Evolutionary conservation across 2,113 vertebrate genomes (phyloP).

Genomic region (Rhombomys opimus): DNA sequence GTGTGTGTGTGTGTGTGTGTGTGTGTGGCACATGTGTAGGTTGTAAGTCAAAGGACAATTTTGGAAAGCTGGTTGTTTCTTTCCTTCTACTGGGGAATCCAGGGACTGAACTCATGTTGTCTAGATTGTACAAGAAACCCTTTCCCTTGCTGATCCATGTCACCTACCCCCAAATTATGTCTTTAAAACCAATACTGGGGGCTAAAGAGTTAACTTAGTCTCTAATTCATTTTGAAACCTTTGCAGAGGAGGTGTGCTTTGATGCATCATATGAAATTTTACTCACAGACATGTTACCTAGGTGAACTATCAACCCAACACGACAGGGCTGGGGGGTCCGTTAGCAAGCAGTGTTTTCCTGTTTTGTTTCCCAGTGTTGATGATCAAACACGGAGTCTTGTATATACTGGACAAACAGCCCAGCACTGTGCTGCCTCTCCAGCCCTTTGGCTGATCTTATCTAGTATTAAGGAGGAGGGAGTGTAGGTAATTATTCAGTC

Average conservation of each 20-base stretch:
- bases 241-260: neutral
- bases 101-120: neutral
- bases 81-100: neutral
- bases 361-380: neutral
- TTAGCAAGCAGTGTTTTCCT: neutral
- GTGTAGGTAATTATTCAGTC: neutral
- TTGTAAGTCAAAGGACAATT: neutral
- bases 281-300: conserved; percentile 18
- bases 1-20: neutral
- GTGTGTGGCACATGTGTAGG: neutral
- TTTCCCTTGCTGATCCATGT: neutral
- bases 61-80: no score
- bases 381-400: neutral
- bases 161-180: neutral
- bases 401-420: neutral
- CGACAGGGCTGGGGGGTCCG: neutral
- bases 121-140: neutral
- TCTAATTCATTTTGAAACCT: neutral
- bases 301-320: neutral
- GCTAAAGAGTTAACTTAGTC: neutral
- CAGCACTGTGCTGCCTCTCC: no score
- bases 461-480: neutral
- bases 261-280: conserved; percentile 27
- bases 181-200: neutral
- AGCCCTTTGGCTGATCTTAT: neutral